phyloP scores from a whole-genome alignment of 1,140 invertebrate species.

The Eulimnadia texana region DNA sequence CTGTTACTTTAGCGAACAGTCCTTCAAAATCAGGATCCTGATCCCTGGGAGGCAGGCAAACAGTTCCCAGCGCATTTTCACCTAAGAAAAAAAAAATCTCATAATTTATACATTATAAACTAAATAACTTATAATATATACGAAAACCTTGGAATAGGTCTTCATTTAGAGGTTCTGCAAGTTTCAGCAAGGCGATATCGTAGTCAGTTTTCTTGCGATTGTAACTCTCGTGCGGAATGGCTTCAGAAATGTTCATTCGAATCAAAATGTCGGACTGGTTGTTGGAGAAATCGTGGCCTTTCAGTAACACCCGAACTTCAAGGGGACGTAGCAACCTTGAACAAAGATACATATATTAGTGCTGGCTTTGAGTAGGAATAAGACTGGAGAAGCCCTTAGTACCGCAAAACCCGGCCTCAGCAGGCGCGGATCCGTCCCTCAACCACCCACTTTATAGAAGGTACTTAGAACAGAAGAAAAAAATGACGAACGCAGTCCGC shows the following conservation, averaged over 20 bases:
- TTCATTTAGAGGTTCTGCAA: background rate
- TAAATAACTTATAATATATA: background rate
- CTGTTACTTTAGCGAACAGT: background rate
- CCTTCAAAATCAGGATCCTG: background rate
- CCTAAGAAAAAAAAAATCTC: background rate
- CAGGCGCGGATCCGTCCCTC: too few relatives aligned
- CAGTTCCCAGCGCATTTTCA: background rate
- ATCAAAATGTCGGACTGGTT: background rate
- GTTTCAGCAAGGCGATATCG: conserved; percentile 10
- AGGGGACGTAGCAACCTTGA: background rate
- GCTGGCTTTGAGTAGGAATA: background rate
- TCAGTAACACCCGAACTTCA: background rate
- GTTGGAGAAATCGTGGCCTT: background rate
- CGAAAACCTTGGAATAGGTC: background rate
- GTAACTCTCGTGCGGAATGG: background rate
- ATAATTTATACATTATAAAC: background rate
- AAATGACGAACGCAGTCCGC: too few relatives aligned
- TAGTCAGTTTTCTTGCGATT: background rate
- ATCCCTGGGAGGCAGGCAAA: background rate
- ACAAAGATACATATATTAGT: background rate
- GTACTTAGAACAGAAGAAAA: too few relatives aligned
- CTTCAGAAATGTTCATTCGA: background rate
- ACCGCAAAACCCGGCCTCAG: too few relatives aligned
- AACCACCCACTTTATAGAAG: too few relatives aligned
- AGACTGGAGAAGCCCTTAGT: background rate